phyloP scores from a whole-genome alignment of 2,113 vertebrate genomes.

The Rhagologus leucostigma region DNA sequence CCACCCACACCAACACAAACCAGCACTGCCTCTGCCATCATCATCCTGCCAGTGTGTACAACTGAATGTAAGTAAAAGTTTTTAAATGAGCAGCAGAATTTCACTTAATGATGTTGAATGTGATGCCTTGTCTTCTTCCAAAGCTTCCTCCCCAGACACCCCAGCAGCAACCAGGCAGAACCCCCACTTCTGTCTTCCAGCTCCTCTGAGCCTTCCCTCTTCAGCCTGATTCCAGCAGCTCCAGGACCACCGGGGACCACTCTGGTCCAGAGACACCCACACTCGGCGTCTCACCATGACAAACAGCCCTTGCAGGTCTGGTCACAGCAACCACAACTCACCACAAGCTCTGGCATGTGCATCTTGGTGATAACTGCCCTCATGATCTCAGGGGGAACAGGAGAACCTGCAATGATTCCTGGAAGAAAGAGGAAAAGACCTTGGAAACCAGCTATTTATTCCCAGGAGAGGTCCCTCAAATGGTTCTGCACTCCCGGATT shows the following conservation, averaged over 20 bases:
- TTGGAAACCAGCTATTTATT: not conserved
- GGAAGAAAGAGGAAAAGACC: not conserved
- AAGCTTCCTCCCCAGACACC: not conserved
- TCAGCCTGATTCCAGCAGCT: not conserved
- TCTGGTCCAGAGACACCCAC: not conserved
- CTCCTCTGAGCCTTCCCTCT: not conserved
- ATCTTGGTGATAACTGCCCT: slow-evolving; percentile 70
- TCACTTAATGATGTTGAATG: not conserved
- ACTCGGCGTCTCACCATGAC: accelerated
- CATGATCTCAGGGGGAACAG: slow-evolving; percentile 82
- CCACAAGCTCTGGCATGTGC: slow-evolving; percentile 74
- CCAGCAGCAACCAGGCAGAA: not conserved
- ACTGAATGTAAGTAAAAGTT: not conserved
- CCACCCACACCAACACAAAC: not conserved
- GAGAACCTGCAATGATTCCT: slow-evolving; percentile 86
- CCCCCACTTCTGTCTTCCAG: not conserved
- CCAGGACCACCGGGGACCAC: not conserved
- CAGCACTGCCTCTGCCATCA: not conserved
- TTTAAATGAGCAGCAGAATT: not conserved
- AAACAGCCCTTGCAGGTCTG: not conserved
- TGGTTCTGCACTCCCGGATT: not conserved
- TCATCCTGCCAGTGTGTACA: not conserved
- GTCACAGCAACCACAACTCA: slow-evolving; percentile 68
- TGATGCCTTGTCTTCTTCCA: not conserved
- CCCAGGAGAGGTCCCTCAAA: not conserved